phyloP scores from a whole-genome alignment of 2,797 vertebrate genomes.

The Fundulus diaphanus region DNA sequence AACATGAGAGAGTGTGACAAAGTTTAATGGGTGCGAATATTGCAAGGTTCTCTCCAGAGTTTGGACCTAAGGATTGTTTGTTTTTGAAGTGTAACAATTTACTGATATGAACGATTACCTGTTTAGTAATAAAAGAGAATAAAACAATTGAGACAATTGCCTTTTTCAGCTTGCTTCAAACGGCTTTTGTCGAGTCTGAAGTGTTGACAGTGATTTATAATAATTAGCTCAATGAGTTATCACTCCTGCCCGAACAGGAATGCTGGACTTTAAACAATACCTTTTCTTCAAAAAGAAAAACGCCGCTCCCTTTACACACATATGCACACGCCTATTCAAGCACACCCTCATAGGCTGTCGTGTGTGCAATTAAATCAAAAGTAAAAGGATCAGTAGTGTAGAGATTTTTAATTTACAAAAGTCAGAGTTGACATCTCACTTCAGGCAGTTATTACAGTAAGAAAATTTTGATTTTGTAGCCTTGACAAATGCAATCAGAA shows the following conservation, averaged over 20 bases:
- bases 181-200: slow-evolving; percentile 4
- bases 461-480: not conserved
- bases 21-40: not conserved
- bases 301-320: slow-evolving; percentile 32
- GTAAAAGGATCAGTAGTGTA: not conserved
- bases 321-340: slow-evolving; percentile 4
- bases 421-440: not conserved
- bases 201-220: not conserved
- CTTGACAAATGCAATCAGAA: slow-evolving; percentile 4
- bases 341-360: not conserved
- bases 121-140: slow-evolving; percentile 65
- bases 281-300: not conserved
- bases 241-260: slow-evolving; percentile 17
- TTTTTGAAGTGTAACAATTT: slow-evolving; percentile 29
- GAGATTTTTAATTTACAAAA: not conserved
- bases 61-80: slow-evolving; percentile 11
- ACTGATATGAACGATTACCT: slow-evolving; percentile 16
- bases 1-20: not conserved
- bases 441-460: not conserved
- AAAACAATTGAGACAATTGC: not conserved
- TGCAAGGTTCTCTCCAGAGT: not conserved
- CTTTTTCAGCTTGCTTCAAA: not conserved
- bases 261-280: slow-evolving; percentile 42
- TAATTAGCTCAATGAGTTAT: not conserved
- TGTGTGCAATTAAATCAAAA: not conserved